Base-by-base conservation (phyloP, 2,113 vertebrate genomes). In the Isurus oxyrinchus region DNA sequence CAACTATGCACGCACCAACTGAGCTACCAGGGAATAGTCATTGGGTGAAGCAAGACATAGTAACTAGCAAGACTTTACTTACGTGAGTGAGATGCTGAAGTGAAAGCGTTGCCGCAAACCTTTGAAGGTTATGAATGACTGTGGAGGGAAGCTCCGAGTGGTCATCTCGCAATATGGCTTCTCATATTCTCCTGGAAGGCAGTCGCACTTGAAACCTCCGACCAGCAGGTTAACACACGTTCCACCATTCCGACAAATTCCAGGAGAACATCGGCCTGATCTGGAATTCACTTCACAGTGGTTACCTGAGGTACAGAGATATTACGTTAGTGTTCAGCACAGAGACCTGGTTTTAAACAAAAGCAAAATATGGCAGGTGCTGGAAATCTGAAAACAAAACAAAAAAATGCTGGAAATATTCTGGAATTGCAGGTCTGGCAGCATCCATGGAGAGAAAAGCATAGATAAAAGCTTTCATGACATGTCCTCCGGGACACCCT, bases 31-130 rank as follows among this genome's bases (percentile, higher is more conserved):
- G 61, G 5, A 31, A 49, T 2, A 67, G 59, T 23, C 31, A 23
- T 44, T 27, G 19, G 59, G 19, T 40, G 57, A 25, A 94, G 16
- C 90, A 40, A 66, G 35, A 16, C 21, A 49, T 61, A 23, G 59
- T 23, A 66, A 66, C n/a, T 27, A 40, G 63, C 93, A 49, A 53
- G 31, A 40, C 1, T 61, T 31, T 94, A 97, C 98, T 98, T 98
- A 99, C 99, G 98, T 98, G 97, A 99, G 99, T 25, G 98, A 97
- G 25, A 99, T 97, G 76, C 98, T 99, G 98, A 99, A 99, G 98
- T 99, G 99, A 97, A 99, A 99, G 90, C 99, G 98, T 97, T 99
- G 99, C 49, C 98, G 98, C 59, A 99, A 98, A 40, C 99, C 99
- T 11, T 98, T 98, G 97, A 99, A 99, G 97, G 99, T 99, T 97